Base-by-base conservation (phyloP, 37 sponge, comb jelly and placozoan genomes). In the Beroe ovata region DNA sequence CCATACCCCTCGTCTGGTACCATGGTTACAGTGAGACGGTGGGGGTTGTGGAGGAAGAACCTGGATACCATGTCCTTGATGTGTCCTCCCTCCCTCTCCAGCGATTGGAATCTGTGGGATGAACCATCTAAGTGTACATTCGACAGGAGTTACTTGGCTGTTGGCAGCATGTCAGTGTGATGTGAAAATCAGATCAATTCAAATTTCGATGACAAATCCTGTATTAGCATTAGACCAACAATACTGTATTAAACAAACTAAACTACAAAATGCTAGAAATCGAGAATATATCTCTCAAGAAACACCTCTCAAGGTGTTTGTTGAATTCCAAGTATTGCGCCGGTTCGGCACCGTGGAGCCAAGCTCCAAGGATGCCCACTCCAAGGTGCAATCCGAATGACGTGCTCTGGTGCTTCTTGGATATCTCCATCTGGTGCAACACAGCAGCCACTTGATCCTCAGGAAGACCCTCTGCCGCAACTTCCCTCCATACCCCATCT, bases 261-360 rank as follows among this genome's bases (percentile, higher is more conserved):
- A n/a, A n/a, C n/a, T n/a, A n/a, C n/a, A n/a, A n/a, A n/a, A n/a
- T n/a, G n/a, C n/a, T n/a, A n/a, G n/a, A n/a, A n/a, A n/a, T n/a
- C n/a, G n/a, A n/a, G n/a, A n/a, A n/a, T n/a, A n/a, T n/a, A n/a
- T n/a, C n/a, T n/a, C n/a, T n/a, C n/a, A n/a, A n/a, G n/a, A n/a
- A n/a, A n/a, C 88, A 11, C 26, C 64, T 60, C 20, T 91, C 88
- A 0, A 96, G 64, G 22, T 60, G 89, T 20, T 88, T 39, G 59
- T 92, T 90, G 0, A 92, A 36, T 0, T 91, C 64, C 33, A 94
- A 72, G 59, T 84, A 41, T 4, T 88, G 32, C 2, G 39, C 58
- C 36, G 93, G 92, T 89, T 92, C 71, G 37, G 91, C 93, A 71
- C 64, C 92, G 59, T 96, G 97, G 32, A 92, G 91, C 95, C 96